Evolutionary conservation across 2,888 invertebrate genomes (phyloP).

Genomic region (Ametastegia equiseti): DNA sequence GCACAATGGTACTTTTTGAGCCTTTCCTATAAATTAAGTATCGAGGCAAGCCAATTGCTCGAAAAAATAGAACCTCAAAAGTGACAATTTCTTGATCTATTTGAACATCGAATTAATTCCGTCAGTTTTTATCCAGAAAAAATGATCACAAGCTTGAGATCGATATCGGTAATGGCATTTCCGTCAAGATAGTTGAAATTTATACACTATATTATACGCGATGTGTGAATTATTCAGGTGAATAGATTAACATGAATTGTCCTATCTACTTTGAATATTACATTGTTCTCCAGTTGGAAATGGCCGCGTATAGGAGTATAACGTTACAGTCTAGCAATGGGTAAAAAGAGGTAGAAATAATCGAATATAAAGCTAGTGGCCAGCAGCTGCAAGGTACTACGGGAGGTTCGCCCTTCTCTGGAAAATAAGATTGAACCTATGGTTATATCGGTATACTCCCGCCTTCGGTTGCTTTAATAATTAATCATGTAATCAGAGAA

Average conservation of each 20-base stretch:
- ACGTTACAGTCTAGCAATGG: background rate
- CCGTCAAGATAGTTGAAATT: background rate
- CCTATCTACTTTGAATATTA: background rate
- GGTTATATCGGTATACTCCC: background rate
- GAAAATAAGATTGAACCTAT: background rate
- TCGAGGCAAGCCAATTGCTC: background rate
- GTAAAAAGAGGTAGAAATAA: background rate
- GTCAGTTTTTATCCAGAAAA: no score
- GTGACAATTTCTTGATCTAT: no score
- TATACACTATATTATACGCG: background rate
- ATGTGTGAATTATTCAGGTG: background rate
- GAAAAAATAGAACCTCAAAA: no score
- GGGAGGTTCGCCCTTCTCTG: background rate
- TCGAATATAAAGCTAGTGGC: background rate
- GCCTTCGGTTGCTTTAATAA: background rate
- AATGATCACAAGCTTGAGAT: background rate
- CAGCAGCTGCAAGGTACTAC: background rate
- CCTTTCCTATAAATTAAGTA: background rate
- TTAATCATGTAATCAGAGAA: conserved; percentile 3
- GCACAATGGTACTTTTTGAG: no score
- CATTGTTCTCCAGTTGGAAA: background rate
- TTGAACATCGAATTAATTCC: no score
- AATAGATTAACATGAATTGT: background rate
- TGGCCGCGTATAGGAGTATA: background rate
- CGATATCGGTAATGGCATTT: background rate